Evolutionary conservation across 1,140 invertebrate genomes (phyloP).

Genomic region (Nautilus pompilius): DNA sequence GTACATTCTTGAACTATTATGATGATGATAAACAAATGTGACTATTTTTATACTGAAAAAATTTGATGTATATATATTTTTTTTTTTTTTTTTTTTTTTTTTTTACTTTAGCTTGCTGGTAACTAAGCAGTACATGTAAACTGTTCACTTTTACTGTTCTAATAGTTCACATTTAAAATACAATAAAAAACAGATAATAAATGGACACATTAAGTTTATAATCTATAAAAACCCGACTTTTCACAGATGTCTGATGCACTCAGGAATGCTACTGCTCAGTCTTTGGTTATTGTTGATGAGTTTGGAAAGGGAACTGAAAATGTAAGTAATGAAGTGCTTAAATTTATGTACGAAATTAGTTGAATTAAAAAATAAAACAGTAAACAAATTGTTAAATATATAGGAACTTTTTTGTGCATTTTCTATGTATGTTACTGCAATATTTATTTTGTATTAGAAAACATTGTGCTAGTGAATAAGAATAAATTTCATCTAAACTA

Average conservation of each 20-base stretch:
- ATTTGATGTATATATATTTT: too few relatives aligned
- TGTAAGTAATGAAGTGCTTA: slow-evolving; percentile 48
- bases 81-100: too few relatives aligned
- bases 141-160: too few relatives aligned
- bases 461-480: not conserved
- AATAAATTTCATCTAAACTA: not conserved
- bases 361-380: not conserved
- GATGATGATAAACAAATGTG: too few relatives aligned
- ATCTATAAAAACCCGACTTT: not conserved
- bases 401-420: not conserved
- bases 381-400: not conserved
- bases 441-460: not conserved
- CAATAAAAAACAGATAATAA: too few relatives aligned
- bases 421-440: not conserved
- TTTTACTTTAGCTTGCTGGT: too few relatives aligned
- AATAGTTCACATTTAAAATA: too few relatives aligned
- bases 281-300: slow-evolving; percentile 83
- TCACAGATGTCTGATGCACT: slow-evolving; percentile 70
- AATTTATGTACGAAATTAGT: not conserved
- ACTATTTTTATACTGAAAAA: too few relatives aligned
- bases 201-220: not conserved
- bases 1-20: too few relatives aligned
- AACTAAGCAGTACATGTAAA: too few relatives aligned
- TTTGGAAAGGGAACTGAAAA: slow-evolving; percentile 86
- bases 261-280: slow-evolving; percentile 63